These are phyloP conservation scores for Macrotis lagotis DNA, from an alignment of 2,113 vertebrate species.

Conservation along the genomic window DNA sequence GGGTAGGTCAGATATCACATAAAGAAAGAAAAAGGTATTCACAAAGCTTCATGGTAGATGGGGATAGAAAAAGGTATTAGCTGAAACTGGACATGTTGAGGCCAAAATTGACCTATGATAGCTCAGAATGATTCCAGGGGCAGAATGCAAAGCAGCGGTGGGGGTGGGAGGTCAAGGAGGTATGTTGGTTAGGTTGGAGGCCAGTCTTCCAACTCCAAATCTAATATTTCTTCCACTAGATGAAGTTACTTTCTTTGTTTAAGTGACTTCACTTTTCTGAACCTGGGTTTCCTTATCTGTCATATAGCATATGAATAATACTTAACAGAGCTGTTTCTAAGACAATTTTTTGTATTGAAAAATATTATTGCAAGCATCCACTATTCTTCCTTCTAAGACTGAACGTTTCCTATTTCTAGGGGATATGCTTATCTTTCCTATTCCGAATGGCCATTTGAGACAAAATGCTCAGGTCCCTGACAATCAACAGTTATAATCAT, in stretches of 20 bases:
- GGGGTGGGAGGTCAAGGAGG: neutral
- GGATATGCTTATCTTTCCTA: neutral
- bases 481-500: neutral
- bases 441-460: neutral
- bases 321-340: neutral
- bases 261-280: neutral
- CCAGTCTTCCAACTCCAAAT: neutral
- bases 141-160: neutral
- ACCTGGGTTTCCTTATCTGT: neutral
- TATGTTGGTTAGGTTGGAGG: neutral
- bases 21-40: neutral
- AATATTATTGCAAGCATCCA: neutral
- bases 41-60: neutral
- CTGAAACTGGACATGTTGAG: neutral
- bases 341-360: neutral
- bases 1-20: too few relatives aligned
- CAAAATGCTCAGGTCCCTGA: neutral
- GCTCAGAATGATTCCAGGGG: too few relatives aligned
- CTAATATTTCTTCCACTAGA: neutral
- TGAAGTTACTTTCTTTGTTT: neutral
- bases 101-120: neutral
- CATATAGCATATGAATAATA: neutral
- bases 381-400: neutral
- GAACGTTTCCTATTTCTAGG: neutral
- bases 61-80: neutral